These are phyloP conservation scores for Hydractinia symbiolongicarpus DNA, from an alignment of 30 jellyfish, hydroid and myxozoan genomes.

Conservation along the genomic window DNA sequence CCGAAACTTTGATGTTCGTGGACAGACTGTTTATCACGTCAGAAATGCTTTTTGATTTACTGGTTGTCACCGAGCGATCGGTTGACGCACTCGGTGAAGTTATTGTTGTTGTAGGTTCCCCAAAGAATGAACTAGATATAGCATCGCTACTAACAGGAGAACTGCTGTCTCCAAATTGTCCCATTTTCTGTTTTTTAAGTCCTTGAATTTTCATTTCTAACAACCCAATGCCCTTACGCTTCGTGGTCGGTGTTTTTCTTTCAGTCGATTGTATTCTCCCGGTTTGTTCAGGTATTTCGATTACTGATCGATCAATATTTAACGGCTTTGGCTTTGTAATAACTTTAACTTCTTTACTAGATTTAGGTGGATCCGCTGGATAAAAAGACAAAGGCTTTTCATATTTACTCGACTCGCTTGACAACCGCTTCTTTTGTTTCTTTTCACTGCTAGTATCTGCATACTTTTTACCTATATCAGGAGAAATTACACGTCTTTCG, in stretches of 20 bases:
- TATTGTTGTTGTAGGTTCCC: background rate
- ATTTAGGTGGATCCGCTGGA: constrained; percentile 17
- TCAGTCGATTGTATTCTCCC: background rate
- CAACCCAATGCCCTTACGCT: constrained; percentile 28
- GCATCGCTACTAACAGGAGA: background rate
- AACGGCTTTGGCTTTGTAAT: constrained; percentile 1
- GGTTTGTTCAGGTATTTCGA: constrained; percentile 37
- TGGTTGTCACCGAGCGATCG: background rate
- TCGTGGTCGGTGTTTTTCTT: constrained; percentile 25
- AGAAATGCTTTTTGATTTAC: background rate
- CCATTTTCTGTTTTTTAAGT: constrained; percentile 29
- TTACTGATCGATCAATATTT: constrained; percentile 14
- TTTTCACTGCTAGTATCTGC: background rate
- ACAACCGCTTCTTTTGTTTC: background rate
- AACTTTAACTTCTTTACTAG: background rate
- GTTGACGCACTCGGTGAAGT: background rate
- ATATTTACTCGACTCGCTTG: background rate
- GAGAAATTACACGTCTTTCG: background rate
- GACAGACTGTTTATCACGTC: background rate
- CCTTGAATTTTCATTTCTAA: constrained; percentile 41
- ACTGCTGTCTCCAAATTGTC: background rate
- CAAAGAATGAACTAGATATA: background rate
- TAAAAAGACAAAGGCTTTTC: constrained; percentile 27
- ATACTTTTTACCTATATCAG: background rate
- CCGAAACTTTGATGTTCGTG: background rate